These are phyloP conservation scores for Cerceris rybyensis DNA, from an alignment of 2,888 invertebrate species.

Conservation along the genomic window DNA sequence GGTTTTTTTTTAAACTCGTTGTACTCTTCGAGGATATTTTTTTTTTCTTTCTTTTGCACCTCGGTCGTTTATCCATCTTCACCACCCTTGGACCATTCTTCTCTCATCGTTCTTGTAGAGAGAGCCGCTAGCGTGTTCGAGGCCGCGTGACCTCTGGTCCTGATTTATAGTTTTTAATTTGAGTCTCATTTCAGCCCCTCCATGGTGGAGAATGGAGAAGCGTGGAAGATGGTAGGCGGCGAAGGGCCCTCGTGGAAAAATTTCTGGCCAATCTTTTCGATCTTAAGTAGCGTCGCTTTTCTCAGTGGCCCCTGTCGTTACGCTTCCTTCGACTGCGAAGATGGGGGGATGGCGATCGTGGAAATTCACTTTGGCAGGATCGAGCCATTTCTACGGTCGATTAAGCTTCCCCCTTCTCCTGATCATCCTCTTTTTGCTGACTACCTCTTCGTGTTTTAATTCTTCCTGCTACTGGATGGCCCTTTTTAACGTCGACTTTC, in stretches of 20 bases:
- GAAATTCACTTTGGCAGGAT: slow-evolving; percentile 59
- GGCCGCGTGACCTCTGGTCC: slow-evolving; percentile 67
- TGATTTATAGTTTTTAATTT: slow-evolving; percentile 80
- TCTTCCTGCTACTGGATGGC: slow-evolving; percentile 31
- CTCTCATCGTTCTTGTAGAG: slow-evolving; percentile 30
- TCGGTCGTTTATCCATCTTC: slow-evolving; percentile 51
- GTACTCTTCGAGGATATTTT: not conserved
- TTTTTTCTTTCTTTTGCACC: not conserved
- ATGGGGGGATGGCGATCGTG: slow-evolving; percentile 24
- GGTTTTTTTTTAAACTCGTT: slow-evolving; percentile 37
- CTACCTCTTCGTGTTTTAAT: slow-evolving; percentile 40
- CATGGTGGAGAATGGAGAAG: not conserved
- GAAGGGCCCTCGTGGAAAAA: slow-evolving; percentile 56
- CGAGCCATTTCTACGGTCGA: slow-evolving; percentile 53
- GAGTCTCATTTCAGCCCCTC: slow-evolving; percentile 72
- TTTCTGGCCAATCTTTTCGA: slow-evolving; percentile 72
- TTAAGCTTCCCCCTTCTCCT: slow-evolving; percentile 31
- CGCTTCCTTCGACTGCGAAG: not conserved
- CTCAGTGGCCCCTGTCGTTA: slow-evolving; percentile 10
- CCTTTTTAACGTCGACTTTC: slow-evolving; percentile 25
- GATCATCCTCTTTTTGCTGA: not conserved
- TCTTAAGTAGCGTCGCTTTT: slow-evolving; percentile 66
- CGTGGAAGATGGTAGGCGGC: not conserved
- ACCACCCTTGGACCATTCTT: slow-evolving; percentile 36
- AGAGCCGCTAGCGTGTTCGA: slow-evolving; percentile 29